Base-by-base conservation (phyloP, 2,113 vertebrate species). In the Beaufortia kweichowensis region DNA sequence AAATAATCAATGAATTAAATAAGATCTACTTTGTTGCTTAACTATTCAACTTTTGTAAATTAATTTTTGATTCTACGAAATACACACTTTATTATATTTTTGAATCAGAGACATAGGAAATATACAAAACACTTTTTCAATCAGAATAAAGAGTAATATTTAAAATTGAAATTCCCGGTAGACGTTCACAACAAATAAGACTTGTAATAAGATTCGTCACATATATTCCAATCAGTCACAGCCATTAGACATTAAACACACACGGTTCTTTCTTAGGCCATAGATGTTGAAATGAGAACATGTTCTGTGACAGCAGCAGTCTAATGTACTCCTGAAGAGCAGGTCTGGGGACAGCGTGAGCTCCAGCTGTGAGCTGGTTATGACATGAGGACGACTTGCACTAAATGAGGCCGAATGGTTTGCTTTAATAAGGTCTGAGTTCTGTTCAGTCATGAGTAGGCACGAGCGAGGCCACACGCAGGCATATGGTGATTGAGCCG, bases 361-460 rank as follows among this genome's bases (percentile, higher is more conserved):
- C 53, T 72, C 69, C 55, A 59, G 69, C 55, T 57, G 69, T 72
- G 69, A 72, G 53, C 29, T 17, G 43, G 8, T 46, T 12, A 57
- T 43, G 69, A 23, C 55, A 72, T 19, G 35, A 59, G 8, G 23
- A 57, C 14, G 66, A 28, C 29, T 72, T 48, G 23, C 17, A 39
- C 33, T 39, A 59, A 72, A 72, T 72, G 69, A 72, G 69, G 10
- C 69, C n/a, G 33, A 72, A 55, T 9, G 3, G 1, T 28, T n/a
- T 72, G 21, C 55, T 72, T 21, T 28, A 59, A 59, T 59, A n/a
- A 41, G 33, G 53, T 41, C 53, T 72, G n/a, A 17, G 24, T 15
- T 33, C 6, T 29, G 65, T 62, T 50, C 15, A 26, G 26, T 48
- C 39, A 26, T 68, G 64, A 59, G 74, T 46, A 35, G 75, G 75